phyloP scores from a whole-genome alignment of 2,113 vertebrate genomes.

The Mesoclemmys tuberculata region DNA sequence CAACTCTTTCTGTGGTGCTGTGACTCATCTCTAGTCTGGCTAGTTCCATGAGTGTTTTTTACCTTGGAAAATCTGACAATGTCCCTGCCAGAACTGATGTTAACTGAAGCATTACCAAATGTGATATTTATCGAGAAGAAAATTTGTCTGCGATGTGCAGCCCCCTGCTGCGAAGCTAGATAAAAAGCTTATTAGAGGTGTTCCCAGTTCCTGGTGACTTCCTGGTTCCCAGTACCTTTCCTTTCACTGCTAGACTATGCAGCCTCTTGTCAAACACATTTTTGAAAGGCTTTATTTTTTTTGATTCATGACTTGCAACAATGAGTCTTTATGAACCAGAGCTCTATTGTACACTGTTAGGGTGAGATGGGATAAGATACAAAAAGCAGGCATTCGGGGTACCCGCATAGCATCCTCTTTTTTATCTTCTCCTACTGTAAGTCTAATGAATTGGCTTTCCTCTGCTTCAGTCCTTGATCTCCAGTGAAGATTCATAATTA shows the following conservation, averaged over 20 bases:
- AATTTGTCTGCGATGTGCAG: rapidly evolving
- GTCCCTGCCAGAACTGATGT: not conserved
- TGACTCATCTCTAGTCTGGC: not conserved
- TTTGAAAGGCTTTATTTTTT: not conserved
- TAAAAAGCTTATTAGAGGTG: rapidly evolving
- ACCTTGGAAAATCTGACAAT: not conserved
- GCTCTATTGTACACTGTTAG: rapidly evolving
- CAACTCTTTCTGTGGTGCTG: not conserved
- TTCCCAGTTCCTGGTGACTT: not conserved
- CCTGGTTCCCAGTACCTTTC: not conserved
- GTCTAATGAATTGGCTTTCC: not conserved
- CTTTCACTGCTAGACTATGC: not conserved
- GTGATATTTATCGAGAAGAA: not conserved
- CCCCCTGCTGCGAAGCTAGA: rapidly evolving
- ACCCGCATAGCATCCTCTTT: not conserved
- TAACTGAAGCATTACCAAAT: not conserved
- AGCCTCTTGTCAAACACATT: not conserved
- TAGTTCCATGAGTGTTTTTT: not conserved
- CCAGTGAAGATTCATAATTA: not conserved
- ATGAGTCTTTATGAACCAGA: not conserved
- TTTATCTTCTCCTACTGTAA: not conserved
- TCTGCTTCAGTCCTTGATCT: rapidly evolving
- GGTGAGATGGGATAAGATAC: not conserved
- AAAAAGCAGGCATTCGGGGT: not conserved
- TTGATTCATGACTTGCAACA: not conserved